Base-by-base conservation (phyloP, 2,888 invertebrate species). In the Dioctria rufipes region DNA sequence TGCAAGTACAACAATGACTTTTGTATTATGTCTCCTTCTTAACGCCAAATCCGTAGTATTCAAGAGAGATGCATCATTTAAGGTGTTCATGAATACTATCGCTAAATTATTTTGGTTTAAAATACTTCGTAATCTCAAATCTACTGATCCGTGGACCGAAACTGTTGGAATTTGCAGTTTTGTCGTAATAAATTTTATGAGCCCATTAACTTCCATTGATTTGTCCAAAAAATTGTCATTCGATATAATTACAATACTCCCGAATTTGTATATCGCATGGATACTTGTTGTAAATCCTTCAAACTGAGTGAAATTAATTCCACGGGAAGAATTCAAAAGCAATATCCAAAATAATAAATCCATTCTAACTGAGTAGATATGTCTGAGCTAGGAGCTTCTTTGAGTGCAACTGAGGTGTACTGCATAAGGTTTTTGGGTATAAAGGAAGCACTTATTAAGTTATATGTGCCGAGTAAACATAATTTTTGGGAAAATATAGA, bases 301-400 rank as follows among this genome's bases (percentile, higher is more conserved):
- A 42, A 73, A 42, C 9, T 73, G 58, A n/a, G 73, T 60, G 13
- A 73, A 54, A 8, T 73, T 73, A 13, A 73, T 58, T 6, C 60
- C 73, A 3, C 11, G 11, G 6, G 9, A 37, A 3, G 58, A 73
- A 73, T 11, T 13, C 40, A 60, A 11, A 2, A 73, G 73, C 42
- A 73, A 60, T 5, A n/a, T 61, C 61, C 37, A 39, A 5, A 61
- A 37, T n/a, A 61, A 11, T n/a, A 39, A 61, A 61, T 39, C 61
- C 39, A 39, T 25, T 39, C 8, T 39, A 25, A 4, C 51, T 51
- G 8, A 9, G 8, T 51, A 11, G 51, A 51, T 9, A 51, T 51
- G 11, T 6, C 11, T 6, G 8, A 11, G 51, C 11, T 51, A 6
- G 8, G 51, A 51, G 11, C 6, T 6, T 51, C 11, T 11, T 9